Conservation (phyloP, 1,140 invertebrate species). For the Euura saliciscinereae region DNA sequence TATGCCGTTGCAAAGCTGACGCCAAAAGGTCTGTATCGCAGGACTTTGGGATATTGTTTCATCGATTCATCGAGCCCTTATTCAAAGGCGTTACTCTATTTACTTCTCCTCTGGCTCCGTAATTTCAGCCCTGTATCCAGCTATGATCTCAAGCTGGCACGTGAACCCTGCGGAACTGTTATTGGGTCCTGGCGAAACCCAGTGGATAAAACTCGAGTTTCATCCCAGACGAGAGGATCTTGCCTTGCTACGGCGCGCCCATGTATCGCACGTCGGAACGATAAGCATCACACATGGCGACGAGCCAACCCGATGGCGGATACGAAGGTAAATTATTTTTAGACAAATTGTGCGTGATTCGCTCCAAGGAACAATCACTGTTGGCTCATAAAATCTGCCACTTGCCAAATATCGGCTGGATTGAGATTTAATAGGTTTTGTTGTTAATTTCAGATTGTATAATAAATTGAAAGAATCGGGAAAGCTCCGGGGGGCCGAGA, state of each 20-base stretch:
- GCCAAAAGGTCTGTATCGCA: slow-evolving; percentile 48
- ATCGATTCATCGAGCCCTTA: too few relatives aligned
- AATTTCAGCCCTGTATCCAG: slow-evolving; percentile 50
- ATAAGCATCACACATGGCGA: slow-evolving; percentile 52
- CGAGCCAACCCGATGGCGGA: slow-evolving; percentile 53
- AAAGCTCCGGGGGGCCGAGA: slow-evolving; percentile 41
- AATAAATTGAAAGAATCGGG: slow-evolving; percentile 48
- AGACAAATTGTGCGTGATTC: not conserved
- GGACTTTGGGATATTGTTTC: too few relatives aligned
- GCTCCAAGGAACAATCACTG: too few relatives aligned
- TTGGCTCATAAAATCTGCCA: too few relatives aligned
- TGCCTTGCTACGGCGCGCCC: slow-evolving; percentile 34
- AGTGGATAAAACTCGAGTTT: slow-evolving; percentile 46
- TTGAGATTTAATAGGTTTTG: not conserved
- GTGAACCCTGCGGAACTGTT: slow-evolving; percentile 50
- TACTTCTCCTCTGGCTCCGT: too few relatives aligned
- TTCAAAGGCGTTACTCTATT: too few relatives aligned
- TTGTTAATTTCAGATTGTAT: slow-evolving; percentile 41
- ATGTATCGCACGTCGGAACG: slow-evolving; percentile 51
- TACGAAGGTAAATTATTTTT: slow-evolving; percentile 44
- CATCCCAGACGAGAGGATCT: slow-evolving; percentile 52
- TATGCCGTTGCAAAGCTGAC: slow-evolving; percentile 56
- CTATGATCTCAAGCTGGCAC: slow-evolving; percentile 49
- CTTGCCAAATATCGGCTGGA: too few relatives aligned
- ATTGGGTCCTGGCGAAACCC: slow-evolving; percentile 43